Base-by-base conservation (phyloP, 2,797 vertebrate species). In the Sarcophilus harrisii region DNA sequence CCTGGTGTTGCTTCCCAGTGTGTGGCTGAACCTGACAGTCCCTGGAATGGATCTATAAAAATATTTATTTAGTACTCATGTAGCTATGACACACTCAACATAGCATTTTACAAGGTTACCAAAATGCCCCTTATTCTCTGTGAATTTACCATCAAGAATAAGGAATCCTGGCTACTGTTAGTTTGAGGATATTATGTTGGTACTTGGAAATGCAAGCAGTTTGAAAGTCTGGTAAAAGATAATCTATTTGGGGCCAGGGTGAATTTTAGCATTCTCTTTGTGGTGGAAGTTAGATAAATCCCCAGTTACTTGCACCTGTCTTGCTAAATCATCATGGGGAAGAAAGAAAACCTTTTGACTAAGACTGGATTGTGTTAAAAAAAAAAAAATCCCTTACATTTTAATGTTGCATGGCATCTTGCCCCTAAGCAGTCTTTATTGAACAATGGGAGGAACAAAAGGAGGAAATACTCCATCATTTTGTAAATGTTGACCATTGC, bases 371-470 rank as follows among this genome's bases (percentile, higher is more conserved):
- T 96, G 54, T 91, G 92, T 55, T 13, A 92, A 91, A 96, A 96
- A 52, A 49, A 49, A 49, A 52, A 49, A 55, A 55, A 55, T 96
- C 91, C 62, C 45, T 91, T 93, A 57, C 24, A 57, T 73, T 95
- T 96, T 58, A 94, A 57, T 66, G 81, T 93, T 81, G 91, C 27
- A 0, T 90, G 60, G 94, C 21, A 93, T 94, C 98, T 98, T 96
- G 13, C n/a, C 0, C 73, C 94, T 58, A 0, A 4, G 94, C 38
- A 87, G 94, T 91, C 60, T 96, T 94, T 90, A 94, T 9, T 87
- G 96, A 98, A 98, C 95, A 95, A 93, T 58, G 93, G 94, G 96
- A 98, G 97, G 97, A 98, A 93, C 60, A 98, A 96, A 96, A 98
- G 97, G 96, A 96, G 97, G 97, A 98, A 98, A 96, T 91, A 49